Evolutionary conservation across 2,113 vertebrate genomes (phyloP).

Genomic region (Callospermophilus lateralis): DNA sequence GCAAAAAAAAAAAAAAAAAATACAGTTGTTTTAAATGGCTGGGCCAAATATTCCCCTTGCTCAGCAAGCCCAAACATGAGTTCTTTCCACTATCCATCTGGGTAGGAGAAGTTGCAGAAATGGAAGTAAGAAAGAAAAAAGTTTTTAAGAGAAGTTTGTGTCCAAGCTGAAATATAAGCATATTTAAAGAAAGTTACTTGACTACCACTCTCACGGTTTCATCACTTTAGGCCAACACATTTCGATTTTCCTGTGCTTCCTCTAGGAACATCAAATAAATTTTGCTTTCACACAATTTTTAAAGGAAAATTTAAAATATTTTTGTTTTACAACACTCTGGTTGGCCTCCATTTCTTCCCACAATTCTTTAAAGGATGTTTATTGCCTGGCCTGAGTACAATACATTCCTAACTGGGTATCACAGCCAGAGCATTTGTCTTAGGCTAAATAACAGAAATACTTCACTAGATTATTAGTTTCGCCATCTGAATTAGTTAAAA

Average conservation of each 20-base stretch:
- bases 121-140: conserved; percentile 86
- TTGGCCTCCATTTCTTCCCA: background rate
- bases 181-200: background rate
- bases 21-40: conserved; percentile 94
- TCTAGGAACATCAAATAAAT: background rate
- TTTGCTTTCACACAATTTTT: background rate
- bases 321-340: background rate
- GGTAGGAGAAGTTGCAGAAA: conserved; percentile 84
- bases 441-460: background rate
- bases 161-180: conserved; percentile 79
- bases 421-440: background rate
- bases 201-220: background rate
- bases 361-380: background rate
- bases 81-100: conserved; percentile 87
- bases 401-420: background rate
- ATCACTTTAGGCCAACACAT: background rate
- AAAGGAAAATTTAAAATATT: background rate
- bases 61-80: conserved; percentile 92
- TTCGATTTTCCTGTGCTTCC: background rate
- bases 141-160: conserved; percentile 76
- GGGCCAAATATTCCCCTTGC: conserved; percentile 90
- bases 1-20: conserved; percentile 89
- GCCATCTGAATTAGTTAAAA: background rate
- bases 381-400: background rate
- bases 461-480: background rate